Conservation (phyloP, 2,888 invertebrate species). For the Autographa pulchrina region DNA sequence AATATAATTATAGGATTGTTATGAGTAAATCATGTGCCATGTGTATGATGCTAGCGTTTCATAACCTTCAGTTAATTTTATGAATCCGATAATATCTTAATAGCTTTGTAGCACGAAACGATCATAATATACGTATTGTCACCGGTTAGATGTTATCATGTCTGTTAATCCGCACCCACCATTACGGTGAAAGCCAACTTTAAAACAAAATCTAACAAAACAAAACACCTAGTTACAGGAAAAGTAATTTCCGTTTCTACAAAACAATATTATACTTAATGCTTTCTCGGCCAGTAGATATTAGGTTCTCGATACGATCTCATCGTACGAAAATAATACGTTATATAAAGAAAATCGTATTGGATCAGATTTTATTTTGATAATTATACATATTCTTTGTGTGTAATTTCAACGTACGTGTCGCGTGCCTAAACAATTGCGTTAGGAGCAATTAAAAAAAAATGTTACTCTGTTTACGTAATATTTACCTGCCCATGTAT, state of each 20-base stretch:
- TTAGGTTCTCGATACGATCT: conserved; percentile 17
- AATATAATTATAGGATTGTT: conserved; percentile 70
- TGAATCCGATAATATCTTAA: conserved; percentile 70
- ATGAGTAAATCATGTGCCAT: conserved; percentile 68
- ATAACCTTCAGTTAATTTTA: conserved; percentile 68
- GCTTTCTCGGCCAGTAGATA: conserved; percentile 18
- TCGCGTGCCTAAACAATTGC: conserved; percentile 10
- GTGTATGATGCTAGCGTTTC: conserved; percentile 64
- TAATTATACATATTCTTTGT: too few species aligned
- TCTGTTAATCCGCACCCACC: conserved; percentile 30
- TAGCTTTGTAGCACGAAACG: conserved; percentile 60
- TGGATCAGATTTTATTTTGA: background rate
- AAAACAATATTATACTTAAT: conserved; percentile 19
- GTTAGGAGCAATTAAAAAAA: background rate
- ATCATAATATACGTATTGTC: conserved; percentile 52
- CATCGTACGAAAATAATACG: conserved; percentile 20
- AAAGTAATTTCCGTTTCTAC: conserved; percentile 33
- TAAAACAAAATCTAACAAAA: conserved; percentile 11
- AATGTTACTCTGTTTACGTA: too few species aligned
- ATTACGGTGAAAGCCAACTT: conserved; percentile 39
- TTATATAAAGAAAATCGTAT: background rate
- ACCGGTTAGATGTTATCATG: conserved; percentile 46
- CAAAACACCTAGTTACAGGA: conserved; percentile 18
- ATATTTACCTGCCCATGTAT: background rate
- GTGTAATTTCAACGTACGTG: background rate